phyloP scores from a whole-genome alignment of 2,888 invertebrate genomes.

The Cynaeus angustus region DNA sequence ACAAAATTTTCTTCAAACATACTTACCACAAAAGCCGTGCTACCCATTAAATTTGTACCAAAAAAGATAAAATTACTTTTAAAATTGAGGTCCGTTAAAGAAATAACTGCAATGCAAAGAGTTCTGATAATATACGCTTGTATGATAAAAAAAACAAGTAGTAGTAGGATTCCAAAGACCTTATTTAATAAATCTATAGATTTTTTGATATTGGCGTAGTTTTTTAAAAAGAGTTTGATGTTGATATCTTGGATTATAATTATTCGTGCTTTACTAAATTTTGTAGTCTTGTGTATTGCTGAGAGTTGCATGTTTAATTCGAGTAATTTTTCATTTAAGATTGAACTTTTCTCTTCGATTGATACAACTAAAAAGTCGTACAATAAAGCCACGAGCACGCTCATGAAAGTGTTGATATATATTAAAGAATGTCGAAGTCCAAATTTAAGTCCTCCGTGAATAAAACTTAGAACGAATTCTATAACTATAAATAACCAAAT shows the following conservation, averaged over 20 bases:
- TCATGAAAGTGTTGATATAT: not conserved
- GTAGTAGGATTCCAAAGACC: not conserved
- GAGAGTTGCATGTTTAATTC: not conserved
- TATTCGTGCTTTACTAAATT: not conserved
- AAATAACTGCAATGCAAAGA: not conserved
- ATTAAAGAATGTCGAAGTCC: not conserved
- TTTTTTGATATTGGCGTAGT: not conserved
- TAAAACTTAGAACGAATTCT: not conserved
- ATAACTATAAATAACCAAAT: not conserved
- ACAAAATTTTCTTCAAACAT: not conserved
- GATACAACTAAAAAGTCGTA: not conserved
- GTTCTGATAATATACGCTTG: slow-evolving; percentile 2
- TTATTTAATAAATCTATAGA: not conserved
- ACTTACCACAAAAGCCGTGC: not conserved
- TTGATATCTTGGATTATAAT: not conserved
- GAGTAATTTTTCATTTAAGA: not conserved
- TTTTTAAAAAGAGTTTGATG: not conserved
- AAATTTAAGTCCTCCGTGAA: not conserved
- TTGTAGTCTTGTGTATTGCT: not conserved
- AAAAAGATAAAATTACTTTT: not conserved
- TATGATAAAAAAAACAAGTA: not conserved
- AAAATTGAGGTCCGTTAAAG: not conserved
- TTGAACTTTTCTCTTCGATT: not conserved
- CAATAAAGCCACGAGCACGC: not conserved
- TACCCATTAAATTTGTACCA: not conserved